Evolutionary conservation across 2,113 vertebrate species (phyloP).

Genomic region (Coptodon bakossiorum): DNA sequence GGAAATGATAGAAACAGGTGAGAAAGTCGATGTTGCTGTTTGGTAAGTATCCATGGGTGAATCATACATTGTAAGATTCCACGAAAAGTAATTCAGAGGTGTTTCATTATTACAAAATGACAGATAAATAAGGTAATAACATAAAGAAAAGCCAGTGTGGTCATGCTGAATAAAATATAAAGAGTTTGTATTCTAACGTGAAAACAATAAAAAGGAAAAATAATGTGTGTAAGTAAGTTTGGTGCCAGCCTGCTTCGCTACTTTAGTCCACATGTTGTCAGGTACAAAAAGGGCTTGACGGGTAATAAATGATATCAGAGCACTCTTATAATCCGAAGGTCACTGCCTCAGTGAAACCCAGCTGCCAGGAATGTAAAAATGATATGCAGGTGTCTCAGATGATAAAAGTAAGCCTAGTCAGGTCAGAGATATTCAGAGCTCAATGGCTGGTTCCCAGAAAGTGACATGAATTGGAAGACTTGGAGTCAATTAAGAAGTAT

Average conservation of each 20-base stretch:
- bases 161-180: background rate
- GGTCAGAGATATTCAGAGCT: background rate
- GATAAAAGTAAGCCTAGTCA: background rate
- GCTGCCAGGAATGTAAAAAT: background rate
- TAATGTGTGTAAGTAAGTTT: background rate
- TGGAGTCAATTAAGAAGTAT: background rate
- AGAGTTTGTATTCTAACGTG: background rate
- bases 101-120: background rate
- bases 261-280: background rate
- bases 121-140: background rate
- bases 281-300: background rate
- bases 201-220: background rate
- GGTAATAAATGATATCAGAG: conserved; percentile 6
- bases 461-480: background rate
- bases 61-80: background rate
- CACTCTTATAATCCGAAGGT: background rate
- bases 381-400: background rate
- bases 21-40: background rate
- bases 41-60: background rate
- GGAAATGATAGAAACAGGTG: background rate
- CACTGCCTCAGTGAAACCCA: background rate
- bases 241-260: background rate
- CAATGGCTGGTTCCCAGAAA: background rate
- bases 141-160: background rate
- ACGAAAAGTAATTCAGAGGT: rapidly evolving